phyloP scores from a whole-genome alignment of 2,797 vertebrate species.

The Eleutherodactylus coqui region DNA sequence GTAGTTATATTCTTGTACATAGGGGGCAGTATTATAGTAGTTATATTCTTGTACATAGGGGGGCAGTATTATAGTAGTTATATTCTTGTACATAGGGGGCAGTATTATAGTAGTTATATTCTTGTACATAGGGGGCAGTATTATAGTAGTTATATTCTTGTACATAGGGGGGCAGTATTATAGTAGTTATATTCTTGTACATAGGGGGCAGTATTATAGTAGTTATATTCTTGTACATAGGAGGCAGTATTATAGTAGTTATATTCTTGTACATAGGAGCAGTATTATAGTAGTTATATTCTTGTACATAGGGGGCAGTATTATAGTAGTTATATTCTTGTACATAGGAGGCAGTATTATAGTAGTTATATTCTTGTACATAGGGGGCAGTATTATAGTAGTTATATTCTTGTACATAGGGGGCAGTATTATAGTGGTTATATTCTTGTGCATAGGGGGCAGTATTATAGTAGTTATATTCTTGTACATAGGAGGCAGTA shows the following conservation, averaged over 20 bases:
- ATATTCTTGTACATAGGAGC: constrained; percentile 1
- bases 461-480: constrained; percentile 1
- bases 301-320: background rate
- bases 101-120: background rate
- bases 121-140: background rate
- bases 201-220: constrained; percentile 6
- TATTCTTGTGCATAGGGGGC: background rate
- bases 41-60: background rate
- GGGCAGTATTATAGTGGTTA: background rate
- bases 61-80: background rate
- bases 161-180: background rate
- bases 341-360: background rate
- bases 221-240: constrained; percentile 1
- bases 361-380: background rate
- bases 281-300: background rate
- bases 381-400: background rate
- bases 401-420: background rate
- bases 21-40: background rate
- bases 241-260: constrained; percentile 3
- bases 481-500: background rate
- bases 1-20: constrained; percentile 3
- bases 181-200: background rate
- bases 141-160: constrained; percentile 3
- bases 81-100: background rate
- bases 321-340: background rate